Evolutionary conservation across 2,797 vertebrate genomes (phyloP).

Genomic region (Chelon labrosus): DNA sequence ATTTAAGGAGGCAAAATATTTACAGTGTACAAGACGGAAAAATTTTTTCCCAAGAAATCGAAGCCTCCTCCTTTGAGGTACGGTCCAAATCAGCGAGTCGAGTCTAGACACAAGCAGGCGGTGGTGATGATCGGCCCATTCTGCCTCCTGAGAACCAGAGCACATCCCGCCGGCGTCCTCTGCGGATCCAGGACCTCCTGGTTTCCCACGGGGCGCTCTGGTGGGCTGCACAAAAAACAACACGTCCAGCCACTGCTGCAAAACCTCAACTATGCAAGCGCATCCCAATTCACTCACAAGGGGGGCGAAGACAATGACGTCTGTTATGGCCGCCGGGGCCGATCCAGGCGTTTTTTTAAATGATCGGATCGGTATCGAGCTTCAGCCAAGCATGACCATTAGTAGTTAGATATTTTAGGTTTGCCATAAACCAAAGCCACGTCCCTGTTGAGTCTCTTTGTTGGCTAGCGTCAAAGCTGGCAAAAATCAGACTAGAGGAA

Average conservation of each 20-base stretch:
- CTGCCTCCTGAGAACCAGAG: constrained; percentile 65
- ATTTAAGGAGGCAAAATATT: constrained; percentile 79
- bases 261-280: constrained; percentile 70
- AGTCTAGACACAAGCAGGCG: constrained; percentile 69
- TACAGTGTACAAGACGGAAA: constrained; percentile 73
- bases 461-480: too few relatives aligned
- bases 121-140: constrained; percentile 61
- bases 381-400: too few relatives aligned
- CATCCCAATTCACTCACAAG: too few relatives aligned
- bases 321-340: constrained; percentile 21
- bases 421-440: too few relatives aligned
- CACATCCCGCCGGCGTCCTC: constrained; percentile 52
- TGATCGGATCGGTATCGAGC: too few relatives aligned
- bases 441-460: too few relatives aligned
- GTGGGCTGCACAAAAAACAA: constrained; percentile 57
- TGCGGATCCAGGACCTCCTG: constrained; percentile 57
- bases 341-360: too few relatives aligned
- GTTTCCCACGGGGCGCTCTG: constrained; percentile 62
- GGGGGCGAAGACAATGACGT: too few relatives aligned
- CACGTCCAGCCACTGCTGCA: constrained; percentile 44
- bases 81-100: constrained; percentile 64
- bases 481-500: too few relatives aligned
- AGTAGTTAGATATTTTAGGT: too few relatives aligned
- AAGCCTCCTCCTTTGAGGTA: constrained; percentile 76
- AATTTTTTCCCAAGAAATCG: constrained; percentile 80